phyloP scores from a whole-genome alignment of 1,140 invertebrate genomes.

The Hydropsyche tenuis region DNA sequence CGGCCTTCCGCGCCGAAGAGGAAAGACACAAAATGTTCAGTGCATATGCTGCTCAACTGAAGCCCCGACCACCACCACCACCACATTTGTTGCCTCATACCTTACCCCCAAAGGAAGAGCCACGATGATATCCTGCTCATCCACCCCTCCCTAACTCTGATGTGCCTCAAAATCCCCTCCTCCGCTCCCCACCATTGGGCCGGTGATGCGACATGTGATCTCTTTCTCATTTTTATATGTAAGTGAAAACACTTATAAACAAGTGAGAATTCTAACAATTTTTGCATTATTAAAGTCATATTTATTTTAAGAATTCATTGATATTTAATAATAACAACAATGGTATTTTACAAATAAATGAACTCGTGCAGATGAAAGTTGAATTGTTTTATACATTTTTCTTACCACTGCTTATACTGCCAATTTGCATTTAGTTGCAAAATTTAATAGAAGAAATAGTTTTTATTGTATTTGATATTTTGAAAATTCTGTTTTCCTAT shows the following conservation, averaged over 20 bases:
- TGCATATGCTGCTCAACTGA: constrained; percentile 68
- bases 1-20: constrained; percentile 75
- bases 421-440: constrained; percentile 16
- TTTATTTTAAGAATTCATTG: constrained; percentile 17
- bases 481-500: constrained; percentile 18
- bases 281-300: constrained; percentile 24
- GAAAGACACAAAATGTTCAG: constrained; percentile 76
- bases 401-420: background rate
- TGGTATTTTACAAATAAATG: background rate
- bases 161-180: constrained; percentile 47
- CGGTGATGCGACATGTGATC: constrained; percentile 38
- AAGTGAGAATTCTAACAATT: constrained; percentile 22
- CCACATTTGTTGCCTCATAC: constrained; percentile 57
- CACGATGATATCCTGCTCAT: constrained; percentile 61
- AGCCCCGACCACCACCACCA: constrained; percentile 55
- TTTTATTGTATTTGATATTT: background rate
- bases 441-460: background rate
- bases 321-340: too few species aligned
- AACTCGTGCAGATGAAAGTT: background rate
- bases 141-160: constrained; percentile 39
- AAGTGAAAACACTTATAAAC: constrained; percentile 14
- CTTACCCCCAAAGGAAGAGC: constrained; percentile 60
- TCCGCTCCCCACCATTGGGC: constrained; percentile 40
- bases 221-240: constrained; percentile 36
- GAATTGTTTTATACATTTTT: constrained; percentile 12